Conservation (phyloP, 2,888 invertebrate genomes). For the Lamellibrachia satsuma region DNA sequence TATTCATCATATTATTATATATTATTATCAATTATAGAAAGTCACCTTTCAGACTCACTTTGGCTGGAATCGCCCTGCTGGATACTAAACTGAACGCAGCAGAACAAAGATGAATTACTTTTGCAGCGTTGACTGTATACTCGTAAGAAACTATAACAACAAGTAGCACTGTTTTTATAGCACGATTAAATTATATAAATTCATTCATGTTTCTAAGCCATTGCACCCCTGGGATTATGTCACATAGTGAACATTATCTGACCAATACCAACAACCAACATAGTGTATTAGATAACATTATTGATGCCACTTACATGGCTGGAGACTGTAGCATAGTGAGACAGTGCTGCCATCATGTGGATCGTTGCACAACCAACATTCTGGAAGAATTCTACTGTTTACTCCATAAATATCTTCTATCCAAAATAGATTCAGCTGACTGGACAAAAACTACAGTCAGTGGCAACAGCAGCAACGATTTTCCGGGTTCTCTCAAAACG, state of each 20-base stretch:
- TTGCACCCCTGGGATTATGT: background rate
- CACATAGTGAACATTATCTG: background rate
- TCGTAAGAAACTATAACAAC: background rate
- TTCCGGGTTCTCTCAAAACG: too few species aligned
- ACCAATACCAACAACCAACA: background rate
- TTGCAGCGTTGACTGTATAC: background rate
- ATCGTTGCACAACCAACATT: background rate
- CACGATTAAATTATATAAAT: background rate
- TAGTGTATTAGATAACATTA: background rate
- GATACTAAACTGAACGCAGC: background rate
- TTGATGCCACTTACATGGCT: background rate
- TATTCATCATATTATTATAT: too few species aligned
- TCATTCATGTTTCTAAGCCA: background rate
- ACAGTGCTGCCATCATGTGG: conserved; percentile 3
- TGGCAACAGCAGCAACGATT: too few species aligned
- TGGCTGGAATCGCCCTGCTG: background rate
- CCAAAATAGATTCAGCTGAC: too few species aligned
- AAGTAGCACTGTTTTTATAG: background rate
- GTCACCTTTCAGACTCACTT: too few species aligned
- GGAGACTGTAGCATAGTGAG: background rate
- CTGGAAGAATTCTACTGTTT: background rate
- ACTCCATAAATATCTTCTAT: background rate
- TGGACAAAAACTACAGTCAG: too few species aligned
- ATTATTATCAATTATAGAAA: too few species aligned
- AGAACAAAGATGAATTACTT: background rate